Base-by-base conservation (phyloP, 2,113 vertebrate species). In the Alectura lathami region DNA sequence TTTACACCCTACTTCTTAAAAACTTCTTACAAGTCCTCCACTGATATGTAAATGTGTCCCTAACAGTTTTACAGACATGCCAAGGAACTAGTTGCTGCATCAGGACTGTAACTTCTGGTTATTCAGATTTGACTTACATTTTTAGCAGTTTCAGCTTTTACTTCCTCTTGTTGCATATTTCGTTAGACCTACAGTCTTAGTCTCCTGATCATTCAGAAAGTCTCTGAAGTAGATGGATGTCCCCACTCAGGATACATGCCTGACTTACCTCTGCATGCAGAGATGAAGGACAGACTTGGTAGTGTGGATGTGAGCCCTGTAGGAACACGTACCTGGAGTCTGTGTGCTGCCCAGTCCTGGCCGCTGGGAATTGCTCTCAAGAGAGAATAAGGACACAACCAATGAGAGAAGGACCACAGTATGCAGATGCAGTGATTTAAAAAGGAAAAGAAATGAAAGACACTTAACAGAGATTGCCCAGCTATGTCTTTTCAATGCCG, bases 311-410 rank as follows among this genome's bases (percentile, higher is more conserved):
- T 30, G 60, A 81, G 38, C 23, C 5, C 56, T 14, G 6, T 59
- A 24, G 23, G 21, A 82, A 8, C 8, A 29, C 51, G 42, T 20
- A 36, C 7, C 17, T 74, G 36, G 29, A 69, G 1, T 22, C 50
- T 75, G 54, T 20, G 17, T 60, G 29, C 48, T 57, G 21, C 54
- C 45, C 30, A 20, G 22, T 50, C 43, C 23, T 66, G 54, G 24
- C 26, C 56, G 8, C 32, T 56, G 36, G 16, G 38, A 23, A 0
- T 0, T 32, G 14, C 7, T 83, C 22, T 84, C 32, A n/a, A 32
- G 8, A 53, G 24, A 38, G 6, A 0, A 0, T 17, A 48, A 0
- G 0, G 27, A 50, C 13, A 22, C 17, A 66, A 21, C 13, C 21
- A 69, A 12, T 13, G 34, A 69, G 8, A 59, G 27, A 9, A 83